A percentile compares a stretch with the other conserved stretches of the same genome.
phyloP scores from a whole-genome alignment of 2,113 vertebrate species.

The Poicephalus meyeri region DNA sequence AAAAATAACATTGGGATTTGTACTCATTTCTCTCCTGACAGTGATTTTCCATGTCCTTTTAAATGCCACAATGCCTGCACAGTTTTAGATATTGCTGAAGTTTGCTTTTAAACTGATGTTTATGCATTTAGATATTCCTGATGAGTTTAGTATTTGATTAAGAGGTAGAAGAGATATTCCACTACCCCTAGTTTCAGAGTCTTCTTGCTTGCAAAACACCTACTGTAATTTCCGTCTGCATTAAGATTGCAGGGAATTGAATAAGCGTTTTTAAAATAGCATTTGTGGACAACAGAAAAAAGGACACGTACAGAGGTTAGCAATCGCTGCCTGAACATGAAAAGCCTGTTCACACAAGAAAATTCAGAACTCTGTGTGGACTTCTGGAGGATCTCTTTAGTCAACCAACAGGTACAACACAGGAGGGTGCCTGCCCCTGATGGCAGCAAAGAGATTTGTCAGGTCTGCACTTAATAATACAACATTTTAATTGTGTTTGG shows the following conservation, averaged over 20 bases:
- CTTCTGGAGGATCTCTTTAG: not conserved
- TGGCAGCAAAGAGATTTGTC: not conserved
- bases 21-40: not conserved
- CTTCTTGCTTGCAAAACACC: not conserved
- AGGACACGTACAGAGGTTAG: not conserved
- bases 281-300: not conserved
- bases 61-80: not conserved
- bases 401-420: not conserved
- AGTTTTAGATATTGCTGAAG: not conserved
- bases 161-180: not conserved
- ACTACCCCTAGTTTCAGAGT: not conserved
- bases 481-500: not conserved
- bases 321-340: not conserved
- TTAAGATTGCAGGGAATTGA: not conserved
- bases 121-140: not conserved
- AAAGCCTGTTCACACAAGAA: not conserved
- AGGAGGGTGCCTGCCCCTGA: fast-evolving
- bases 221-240: not conserved
- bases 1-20: not conserved
- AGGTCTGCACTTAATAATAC: not conserved
- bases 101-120: not conserved
- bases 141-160: not conserved
- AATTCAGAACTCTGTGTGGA: not conserved
- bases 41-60: not conserved
- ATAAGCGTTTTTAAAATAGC: not conserved